Conservation (phyloP, 2,888 invertebrate genomes). For the Drosophila subquinaria region DNA sequence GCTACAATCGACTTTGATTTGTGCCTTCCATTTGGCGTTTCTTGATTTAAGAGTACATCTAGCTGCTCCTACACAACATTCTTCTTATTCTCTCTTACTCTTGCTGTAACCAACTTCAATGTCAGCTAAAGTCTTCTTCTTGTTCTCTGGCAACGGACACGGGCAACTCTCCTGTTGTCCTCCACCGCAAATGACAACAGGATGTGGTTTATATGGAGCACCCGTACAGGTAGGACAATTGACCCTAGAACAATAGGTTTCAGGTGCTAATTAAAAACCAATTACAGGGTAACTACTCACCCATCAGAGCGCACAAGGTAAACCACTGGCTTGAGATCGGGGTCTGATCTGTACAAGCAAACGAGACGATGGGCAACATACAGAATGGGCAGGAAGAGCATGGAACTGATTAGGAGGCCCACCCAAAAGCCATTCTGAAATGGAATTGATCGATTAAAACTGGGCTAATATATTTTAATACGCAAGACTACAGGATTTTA, state of each 20-base stretch:
- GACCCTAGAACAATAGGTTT: no score
- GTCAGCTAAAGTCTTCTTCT: neutral
- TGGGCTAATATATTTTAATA: neutral
- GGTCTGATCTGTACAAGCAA: constrained; percentile 86
- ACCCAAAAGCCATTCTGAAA: constrained; percentile 96
- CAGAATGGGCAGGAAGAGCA: constrained; percentile 93
- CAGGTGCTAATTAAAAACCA: no score
- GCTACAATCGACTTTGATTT: neutral
- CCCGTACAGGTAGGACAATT: constrained; percentile 13
- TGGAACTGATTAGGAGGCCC: constrained; percentile 92
- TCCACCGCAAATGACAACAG: neutral
- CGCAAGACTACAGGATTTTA: neutral
- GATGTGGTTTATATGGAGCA: constrained; percentile 2
- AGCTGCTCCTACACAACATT: neutral
- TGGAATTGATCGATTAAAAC: neutral
- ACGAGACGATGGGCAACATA: constrained; percentile 92
- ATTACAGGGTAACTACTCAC: neutral
- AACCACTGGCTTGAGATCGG: neutral
- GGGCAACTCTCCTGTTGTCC: neutral
- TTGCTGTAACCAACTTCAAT: neutral
- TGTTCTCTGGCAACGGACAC: neutral
- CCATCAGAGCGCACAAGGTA: neutral
- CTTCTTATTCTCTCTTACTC: neutral
- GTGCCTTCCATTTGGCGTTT: neutral
- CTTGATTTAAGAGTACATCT: neutral